Evolutionary conservation across 2,888 invertebrate genomes (phyloP).

Genomic region (Pristionchus entomophagus): DNA sequence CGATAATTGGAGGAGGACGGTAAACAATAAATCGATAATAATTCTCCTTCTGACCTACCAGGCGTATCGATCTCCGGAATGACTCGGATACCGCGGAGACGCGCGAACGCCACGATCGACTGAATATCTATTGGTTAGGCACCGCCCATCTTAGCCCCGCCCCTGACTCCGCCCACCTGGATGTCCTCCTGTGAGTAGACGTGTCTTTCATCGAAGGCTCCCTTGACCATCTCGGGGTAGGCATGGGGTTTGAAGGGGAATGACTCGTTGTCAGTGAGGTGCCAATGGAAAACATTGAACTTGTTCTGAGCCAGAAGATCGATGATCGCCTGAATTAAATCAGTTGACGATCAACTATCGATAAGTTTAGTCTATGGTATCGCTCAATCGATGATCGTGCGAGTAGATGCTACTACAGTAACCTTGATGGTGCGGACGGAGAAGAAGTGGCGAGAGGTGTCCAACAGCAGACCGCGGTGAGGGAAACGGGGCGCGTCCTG

Average conservation of each 20-base stretch:
- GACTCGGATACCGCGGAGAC: constrained; percentile 87
- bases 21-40: neutral
- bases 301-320: constrained; percentile 92
- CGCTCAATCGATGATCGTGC: neutral
- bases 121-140: neutral
- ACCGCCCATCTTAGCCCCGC: neutral
- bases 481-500: constrained; percentile 85
- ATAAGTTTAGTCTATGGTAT: no score
- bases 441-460: constrained; percentile 89
- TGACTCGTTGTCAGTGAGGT: constrained; percentile 91
- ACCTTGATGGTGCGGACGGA: constrained; percentile 78
- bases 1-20: constrained; percentile 18
- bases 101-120: constrained; percentile 80
- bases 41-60: constrained; percentile 78
- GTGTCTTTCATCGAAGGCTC: constrained; percentile 51
- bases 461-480: constrained; percentile 88
- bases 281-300: constrained; percentile 94
- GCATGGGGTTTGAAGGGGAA: constrained; percentile 83
- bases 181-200: constrained; percentile 76
- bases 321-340: constrained; percentile 75
- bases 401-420: neutral
- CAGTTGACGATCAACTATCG: no score
- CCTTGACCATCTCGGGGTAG: constrained; percentile 49
- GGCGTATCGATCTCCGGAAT: constrained; percentile 92
- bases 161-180: constrained; percentile 23